A percentile compares a stretch with the other conserved stretches of the same genome.
phyloP scores from a whole-genome alignment of 2,797 vertebrate genomes.

The Eupleurogrammus muticus region DNA sequence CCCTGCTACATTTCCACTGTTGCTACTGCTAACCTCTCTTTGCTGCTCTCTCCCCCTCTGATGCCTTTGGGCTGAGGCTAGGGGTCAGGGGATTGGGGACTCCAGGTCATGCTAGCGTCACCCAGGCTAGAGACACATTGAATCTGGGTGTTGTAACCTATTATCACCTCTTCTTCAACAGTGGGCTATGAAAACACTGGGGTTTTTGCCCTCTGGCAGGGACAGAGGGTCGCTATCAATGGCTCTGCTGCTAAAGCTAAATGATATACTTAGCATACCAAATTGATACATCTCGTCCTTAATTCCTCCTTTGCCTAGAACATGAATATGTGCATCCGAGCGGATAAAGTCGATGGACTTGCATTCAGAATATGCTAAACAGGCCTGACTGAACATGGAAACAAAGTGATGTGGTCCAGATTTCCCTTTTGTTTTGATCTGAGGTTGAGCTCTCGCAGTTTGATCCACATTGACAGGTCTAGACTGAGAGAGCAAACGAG shows the following conservation, averaged over 20 bases:
- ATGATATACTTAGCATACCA: constrained; percentile 76
- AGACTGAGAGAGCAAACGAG: constrained; percentile 75
- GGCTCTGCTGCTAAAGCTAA: constrained; percentile 72
- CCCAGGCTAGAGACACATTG: constrained; percentile 89
- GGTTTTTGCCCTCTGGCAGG: constrained; percentile 74
- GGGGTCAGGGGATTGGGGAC: constrained; percentile 91
- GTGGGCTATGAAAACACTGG: constrained; percentile 82
- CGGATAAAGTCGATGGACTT: constrained; percentile 69
- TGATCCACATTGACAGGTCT: constrained; percentile 82
- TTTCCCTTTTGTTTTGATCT: constrained; percentile 78
- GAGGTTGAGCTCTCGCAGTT: constrained; percentile 75
- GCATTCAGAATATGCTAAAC: constrained; percentile 69
- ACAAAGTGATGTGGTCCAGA: constrained; percentile 74
- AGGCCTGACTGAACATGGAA: constrained; percentile 57
- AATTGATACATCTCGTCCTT: constrained; percentile 83
- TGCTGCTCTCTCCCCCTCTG: constrained; percentile 72
- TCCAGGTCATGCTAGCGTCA: constrained; percentile 89
- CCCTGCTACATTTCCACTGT: constrained; percentile 82
- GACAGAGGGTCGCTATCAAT: constrained; percentile 68
- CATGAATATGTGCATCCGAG: constrained; percentile 73
- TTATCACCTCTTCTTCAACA: constrained; percentile 88
- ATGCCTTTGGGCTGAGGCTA: constrained; percentile 85
- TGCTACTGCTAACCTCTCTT: constrained; percentile 75
- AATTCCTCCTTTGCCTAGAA: constrained; percentile 70
- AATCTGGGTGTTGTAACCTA: constrained; percentile 92